phyloP scores from a whole-genome alignment of 37 sponge, comb jelly and placozoan species.

The Geodia barretti region DNA sequence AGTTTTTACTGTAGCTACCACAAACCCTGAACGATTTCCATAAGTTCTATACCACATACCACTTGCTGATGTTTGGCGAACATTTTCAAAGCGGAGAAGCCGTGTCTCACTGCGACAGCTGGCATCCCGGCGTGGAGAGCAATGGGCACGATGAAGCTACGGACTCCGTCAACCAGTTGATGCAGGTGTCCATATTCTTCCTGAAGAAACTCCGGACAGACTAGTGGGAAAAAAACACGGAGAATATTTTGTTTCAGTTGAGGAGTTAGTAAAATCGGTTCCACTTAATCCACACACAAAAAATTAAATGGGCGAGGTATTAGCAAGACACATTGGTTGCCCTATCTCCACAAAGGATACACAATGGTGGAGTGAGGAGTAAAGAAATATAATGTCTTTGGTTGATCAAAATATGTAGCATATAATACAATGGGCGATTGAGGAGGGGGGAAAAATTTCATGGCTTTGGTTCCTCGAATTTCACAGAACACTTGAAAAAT shows the following conservation, averaged over 20 bases:
- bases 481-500: too few relatives aligned
- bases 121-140: constrained; percentile 87
- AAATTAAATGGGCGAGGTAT: background rate
- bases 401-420: background rate
- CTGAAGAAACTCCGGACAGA: constrained; percentile 83
- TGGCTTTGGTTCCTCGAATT: too few relatives aligned
- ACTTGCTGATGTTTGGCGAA: constrained; percentile 18
- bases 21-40: too few relatives aligned
- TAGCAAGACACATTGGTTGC: too few relatives aligned
- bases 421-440: background rate
- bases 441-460: too few relatives aligned
- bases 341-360: too few relatives aligned
- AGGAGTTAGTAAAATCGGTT: too few relatives aligned
- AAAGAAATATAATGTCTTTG: background rate
- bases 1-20: too few relatives aligned
- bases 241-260: too few relatives aligned
- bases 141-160: constrained; percentile 81
- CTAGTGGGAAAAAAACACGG: constrained; percentile 14
- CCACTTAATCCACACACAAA: background rate
- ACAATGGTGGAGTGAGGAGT: too few relatives aligned
- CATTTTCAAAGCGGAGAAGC: constrained; percentile 70
- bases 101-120: constrained; percentile 77
- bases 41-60: too few relatives aligned
- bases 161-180: constrained; percentile 84
- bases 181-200: constrained; percentile 85